These are phyloP conservation scores for Pedetes capensis DNA, from an alignment of 2,113 vertebrate genomes.

Conservation along the genomic window DNA sequence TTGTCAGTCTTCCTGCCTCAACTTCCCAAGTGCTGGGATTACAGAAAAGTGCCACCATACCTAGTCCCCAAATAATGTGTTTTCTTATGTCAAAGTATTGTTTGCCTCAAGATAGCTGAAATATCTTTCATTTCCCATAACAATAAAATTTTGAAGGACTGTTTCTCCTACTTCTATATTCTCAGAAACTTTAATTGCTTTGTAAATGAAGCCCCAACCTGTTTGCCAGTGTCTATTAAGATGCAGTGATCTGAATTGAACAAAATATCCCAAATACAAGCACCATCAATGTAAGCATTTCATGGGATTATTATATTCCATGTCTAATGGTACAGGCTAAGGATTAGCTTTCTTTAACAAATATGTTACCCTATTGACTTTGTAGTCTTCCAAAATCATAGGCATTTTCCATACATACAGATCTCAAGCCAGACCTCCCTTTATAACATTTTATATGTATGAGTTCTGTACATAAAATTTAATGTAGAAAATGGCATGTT, in stretches of 20 bases:
- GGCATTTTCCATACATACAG: not conserved
- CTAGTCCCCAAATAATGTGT: no score
- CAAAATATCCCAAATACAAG: not conserved
- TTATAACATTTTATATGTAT: not conserved
- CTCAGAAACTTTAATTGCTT: not conserved
- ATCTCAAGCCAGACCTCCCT: not conserved
- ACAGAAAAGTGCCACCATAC: not conserved
- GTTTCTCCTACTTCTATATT: conserved; percentile 2
- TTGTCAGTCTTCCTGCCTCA: not conserved
- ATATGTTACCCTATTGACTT: not conserved
- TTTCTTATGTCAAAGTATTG: not conserved
- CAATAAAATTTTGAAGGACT: not conserved
- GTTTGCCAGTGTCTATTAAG: not conserved
- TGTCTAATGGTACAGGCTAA: not conserved
- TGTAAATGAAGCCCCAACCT: not conserved
- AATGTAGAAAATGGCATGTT: not conserved
- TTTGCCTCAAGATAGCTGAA: not conserved
- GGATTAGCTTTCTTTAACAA: not conserved
- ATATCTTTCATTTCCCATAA: not conserved
- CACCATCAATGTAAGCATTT: not conserved
- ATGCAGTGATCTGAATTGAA: not conserved
- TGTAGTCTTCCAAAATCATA: not conserved
- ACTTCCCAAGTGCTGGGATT: not conserved
- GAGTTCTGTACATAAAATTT: not conserved
- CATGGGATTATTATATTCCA: not conserved